phyloP scores from a whole-genome alignment of 2,888 invertebrate species.

The Bibio marci region DNA sequence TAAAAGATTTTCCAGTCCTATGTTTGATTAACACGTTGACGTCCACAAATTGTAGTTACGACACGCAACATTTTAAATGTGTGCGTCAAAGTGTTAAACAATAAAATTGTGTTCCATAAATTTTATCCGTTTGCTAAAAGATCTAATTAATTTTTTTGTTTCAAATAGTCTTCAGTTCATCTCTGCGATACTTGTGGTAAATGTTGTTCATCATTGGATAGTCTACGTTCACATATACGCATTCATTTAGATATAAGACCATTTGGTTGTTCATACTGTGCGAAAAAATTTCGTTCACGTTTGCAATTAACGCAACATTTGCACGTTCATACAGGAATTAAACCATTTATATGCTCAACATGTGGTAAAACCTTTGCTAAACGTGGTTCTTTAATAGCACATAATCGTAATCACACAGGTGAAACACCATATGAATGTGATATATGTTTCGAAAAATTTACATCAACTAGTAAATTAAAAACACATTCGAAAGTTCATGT shows the following conservation, averaged over 20 bases:
- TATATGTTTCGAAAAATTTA: too few species aligned
- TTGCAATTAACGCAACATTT: conserved; percentile 5
- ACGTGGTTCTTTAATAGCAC: conserved; percentile 4
- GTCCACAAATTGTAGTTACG: too few species aligned
- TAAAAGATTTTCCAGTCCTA: too few species aligned
- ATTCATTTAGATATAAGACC: conserved; percentile 6
- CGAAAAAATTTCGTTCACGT: conserved; percentile 4
- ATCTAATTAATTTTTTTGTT: not conserved
- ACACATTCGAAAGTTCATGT: too few species aligned
- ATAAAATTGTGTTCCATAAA: too few species aligned
- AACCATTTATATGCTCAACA: conserved; percentile 3
- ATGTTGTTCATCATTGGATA: conserved; percentile 3
- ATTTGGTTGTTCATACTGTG: conserved; percentile 3
- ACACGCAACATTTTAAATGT: too few species aligned
- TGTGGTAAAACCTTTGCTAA: conserved; percentile 6
- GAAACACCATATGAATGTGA: too few species aligned
- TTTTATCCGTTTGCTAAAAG: too few species aligned
- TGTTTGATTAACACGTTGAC: too few species aligned
- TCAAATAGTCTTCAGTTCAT: not conserved
- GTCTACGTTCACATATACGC: conserved; percentile 4
- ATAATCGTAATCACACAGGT: not conserved
- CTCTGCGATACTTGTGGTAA: conserved; percentile 7
- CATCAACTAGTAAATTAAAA: too few species aligned
- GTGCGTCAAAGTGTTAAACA: too few species aligned
- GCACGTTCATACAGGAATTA: conserved; percentile 7